These are phyloP conservation scores for Aphelinus atriplicis DNA, from an alignment of 1,140 invertebrate species.

Conservation along the genomic window DNA sequence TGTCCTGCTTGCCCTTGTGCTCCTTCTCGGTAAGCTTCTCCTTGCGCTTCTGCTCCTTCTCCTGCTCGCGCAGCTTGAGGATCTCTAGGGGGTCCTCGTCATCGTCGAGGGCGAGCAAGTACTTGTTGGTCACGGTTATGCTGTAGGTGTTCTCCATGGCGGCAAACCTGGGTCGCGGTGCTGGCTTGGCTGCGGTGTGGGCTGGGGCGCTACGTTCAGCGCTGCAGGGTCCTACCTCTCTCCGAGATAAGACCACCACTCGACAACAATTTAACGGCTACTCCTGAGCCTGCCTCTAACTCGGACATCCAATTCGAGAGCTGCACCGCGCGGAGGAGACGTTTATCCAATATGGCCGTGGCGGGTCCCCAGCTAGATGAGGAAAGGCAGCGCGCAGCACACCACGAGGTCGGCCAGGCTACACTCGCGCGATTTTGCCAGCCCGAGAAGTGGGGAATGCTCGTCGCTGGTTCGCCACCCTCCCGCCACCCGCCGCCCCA, in stretches of 20 bases:
- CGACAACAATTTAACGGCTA: slow-evolving; percentile 59
- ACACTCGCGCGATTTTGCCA: slow-evolving; percentile 35
- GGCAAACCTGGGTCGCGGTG: background rate
- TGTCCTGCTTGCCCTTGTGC: slow-evolving; percentile 77
- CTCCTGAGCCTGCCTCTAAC: slow-evolving; percentile 65
- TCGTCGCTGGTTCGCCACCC: slow-evolving; percentile 18
- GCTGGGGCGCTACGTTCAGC: background rate
- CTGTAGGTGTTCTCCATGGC: slow-evolving; percentile 92
- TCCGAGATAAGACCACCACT: no score
- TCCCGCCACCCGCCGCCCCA: background rate
- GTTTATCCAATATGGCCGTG: slow-evolving; percentile 64
- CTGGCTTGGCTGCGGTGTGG: background rate
- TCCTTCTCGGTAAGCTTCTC: slow-evolving; percentile 86
- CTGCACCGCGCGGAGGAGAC: no score
- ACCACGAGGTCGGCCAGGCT: slow-evolving; percentile 63
- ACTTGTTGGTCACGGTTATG: slow-evolving; percentile 91
- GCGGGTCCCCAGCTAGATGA: slow-evolving; percentile 41
- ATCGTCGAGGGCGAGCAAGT: slow-evolving; percentile 85
- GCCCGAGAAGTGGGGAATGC: slow-evolving; percentile 20
- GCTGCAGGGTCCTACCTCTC: slow-evolving; percentile 50
- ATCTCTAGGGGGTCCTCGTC: slow-evolving; percentile 92
- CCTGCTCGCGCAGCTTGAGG: slow-evolving; percentile 80
- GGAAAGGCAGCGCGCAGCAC: slow-evolving; percentile 46
- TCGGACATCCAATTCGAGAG: slow-evolving; percentile 65
- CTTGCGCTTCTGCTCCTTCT: slow-evolving; percentile 84